phyloP scores from a whole-genome alignment of 2,888 invertebrate species.

The Antheraea yamamai region DNA sequence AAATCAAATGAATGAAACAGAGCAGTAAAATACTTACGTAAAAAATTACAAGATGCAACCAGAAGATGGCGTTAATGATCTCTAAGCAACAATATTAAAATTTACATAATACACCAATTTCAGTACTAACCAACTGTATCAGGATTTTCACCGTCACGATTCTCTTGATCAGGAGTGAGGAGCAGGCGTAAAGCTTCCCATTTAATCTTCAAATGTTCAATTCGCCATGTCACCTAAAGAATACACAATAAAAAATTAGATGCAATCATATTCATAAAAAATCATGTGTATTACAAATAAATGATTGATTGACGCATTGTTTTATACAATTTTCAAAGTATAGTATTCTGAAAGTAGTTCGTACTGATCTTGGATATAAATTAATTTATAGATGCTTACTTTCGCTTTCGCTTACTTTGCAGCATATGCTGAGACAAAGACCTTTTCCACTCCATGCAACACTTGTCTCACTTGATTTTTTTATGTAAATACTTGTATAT shows the following conservation, averaged over 20 bases:
- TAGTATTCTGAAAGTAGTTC: no score
- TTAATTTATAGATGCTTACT: no score
- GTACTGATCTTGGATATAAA: no score
- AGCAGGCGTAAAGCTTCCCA: slow-evolving; percentile 90
- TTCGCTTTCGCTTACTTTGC: no score
- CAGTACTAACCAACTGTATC: slow-evolving; percentile 68
- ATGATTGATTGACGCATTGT: no score
- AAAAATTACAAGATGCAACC: background rate
- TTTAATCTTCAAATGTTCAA: slow-evolving; percentile 88
- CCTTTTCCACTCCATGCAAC: no score
- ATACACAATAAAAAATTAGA: no score
- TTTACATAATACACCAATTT: background rate
- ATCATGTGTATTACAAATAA: no score
- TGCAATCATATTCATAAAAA: background rate
- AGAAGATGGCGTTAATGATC: slow-evolving; percentile 27
- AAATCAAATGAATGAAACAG: background rate
- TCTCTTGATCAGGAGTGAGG: slow-evolving; percentile 83
- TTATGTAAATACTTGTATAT: no score
- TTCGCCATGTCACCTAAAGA: slow-evolving; percentile 84
- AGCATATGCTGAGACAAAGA: no score
- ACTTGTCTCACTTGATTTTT: no score
- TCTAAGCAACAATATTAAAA: background rate
- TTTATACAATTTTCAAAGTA: no score
- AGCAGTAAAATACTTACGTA: background rate
- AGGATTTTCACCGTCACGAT: slow-evolving; percentile 61